phyloP scores from a whole-genome alignment of 2,888 invertebrate species.

The Isoperla grammatica region DNA sequence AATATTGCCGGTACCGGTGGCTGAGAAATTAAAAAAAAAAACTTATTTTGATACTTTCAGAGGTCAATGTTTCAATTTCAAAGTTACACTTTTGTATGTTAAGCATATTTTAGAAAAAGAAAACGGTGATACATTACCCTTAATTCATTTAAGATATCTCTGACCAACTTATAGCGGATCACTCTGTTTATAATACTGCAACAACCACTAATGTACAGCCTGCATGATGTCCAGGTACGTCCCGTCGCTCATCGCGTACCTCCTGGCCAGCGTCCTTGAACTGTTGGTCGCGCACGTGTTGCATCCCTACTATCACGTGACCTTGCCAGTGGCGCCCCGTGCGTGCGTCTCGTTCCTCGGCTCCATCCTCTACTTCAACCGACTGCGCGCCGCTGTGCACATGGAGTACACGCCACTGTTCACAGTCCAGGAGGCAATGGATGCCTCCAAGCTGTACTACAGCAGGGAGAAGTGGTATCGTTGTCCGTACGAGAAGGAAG shows the following conservation, averaged over 20 bases:
- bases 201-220: too few species aligned
- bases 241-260: constrained; percentile 46
- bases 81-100: too few species aligned
- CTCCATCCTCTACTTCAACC: constrained; percentile 53
- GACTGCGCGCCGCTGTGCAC: constrained; percentile 51
- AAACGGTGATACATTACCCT: too few species aligned
- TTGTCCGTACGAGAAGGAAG: neutral
- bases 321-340: constrained; percentile 41
- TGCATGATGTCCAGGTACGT: constrained; percentile 40
- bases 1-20: too few species aligned
- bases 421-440: constrained; percentile 41
- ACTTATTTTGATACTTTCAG: too few species aligned
- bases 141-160: too few species aligned
- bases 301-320: neutral
- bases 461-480: neutral
- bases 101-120: too few species aligned
- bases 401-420: constrained; percentile 48
- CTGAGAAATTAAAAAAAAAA: too few species aligned
- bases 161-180: too few species aligned
- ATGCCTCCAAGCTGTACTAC: constrained; percentile 23
- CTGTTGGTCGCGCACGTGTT: constrained; percentile 34
- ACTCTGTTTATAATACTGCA: too few species aligned
- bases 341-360: constrained; percentile 49
- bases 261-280: constrained; percentile 43
- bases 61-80: too few species aligned